Conservation (phyloP, 2,113 vertebrate genomes). For the Ciconia boyciana region DNA sequence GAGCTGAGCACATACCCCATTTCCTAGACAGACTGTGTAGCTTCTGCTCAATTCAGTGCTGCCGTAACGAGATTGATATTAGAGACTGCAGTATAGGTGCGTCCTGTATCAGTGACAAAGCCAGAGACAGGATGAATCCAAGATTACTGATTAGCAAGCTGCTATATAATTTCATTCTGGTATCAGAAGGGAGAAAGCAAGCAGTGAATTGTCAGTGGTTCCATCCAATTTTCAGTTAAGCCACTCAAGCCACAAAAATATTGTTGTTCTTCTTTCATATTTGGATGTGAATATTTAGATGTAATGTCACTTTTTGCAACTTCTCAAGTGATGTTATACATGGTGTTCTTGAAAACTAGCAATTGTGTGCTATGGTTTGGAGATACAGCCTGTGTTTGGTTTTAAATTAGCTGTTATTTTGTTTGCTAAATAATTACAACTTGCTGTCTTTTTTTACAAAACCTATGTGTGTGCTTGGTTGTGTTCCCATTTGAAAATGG, state of each 20-base stretch:
- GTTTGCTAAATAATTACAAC: neutral
- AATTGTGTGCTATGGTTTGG: neutral
- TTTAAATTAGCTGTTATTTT: neutral
- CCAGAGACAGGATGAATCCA: neutral
- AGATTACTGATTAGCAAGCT: neutral
- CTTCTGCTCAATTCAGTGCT: neutral
- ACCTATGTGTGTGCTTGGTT: neutral
- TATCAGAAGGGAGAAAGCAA: neutral
- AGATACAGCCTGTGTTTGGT: neutral
- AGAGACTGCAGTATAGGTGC: neutral
- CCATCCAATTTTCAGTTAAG: neutral
- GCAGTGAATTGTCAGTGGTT: neutral
- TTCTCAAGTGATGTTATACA: neutral
- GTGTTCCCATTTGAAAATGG: neutral
- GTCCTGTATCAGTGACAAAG: neutral
- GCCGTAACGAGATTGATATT: neutral
- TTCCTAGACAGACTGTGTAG: neutral
- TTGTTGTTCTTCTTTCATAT: neutral
- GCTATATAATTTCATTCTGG: neutral
- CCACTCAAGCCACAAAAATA: neutral
- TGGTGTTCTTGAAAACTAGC: neutral
- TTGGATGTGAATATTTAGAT: neutral
- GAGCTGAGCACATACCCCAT: neutral
- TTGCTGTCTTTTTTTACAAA: neutral
- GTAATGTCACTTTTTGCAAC: neutral